A percentile compares a stretch with the other conserved stretches of the same genome.
Conservation (phyloP, 2,113 vertebrate species). For the Sinocyclocheilus grahami region DNA sequence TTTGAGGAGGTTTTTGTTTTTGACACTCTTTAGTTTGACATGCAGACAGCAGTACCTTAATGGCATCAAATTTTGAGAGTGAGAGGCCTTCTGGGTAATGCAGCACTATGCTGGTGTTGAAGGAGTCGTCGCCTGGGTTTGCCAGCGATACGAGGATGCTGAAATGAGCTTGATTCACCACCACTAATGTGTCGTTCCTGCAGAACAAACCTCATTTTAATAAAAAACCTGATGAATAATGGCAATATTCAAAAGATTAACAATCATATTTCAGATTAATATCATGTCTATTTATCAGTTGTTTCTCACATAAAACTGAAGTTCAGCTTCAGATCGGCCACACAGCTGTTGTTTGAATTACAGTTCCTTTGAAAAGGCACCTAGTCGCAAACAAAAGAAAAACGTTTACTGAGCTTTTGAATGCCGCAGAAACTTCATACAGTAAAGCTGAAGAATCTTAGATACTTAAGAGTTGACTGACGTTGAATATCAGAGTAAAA, state of each 20-base stretch:
- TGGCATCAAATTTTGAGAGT: conserved; percentile 64
- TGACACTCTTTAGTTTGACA: not conserved
- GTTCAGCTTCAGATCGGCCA: conserved; percentile 72
- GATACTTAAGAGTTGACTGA: not conserved
- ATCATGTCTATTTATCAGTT: too few relatives aligned
- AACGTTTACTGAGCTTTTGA: not conserved
- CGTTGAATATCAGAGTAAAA: not conserved
- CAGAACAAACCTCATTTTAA: conserved; percentile 20
- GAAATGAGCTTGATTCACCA: conserved; percentile 67
- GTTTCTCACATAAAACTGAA: conserved; percentile 63
- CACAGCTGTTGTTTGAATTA: conserved; percentile 69
- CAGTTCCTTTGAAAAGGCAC: conserved; percentile 79
- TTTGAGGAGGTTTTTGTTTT: not conserved
- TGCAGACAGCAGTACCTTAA: conserved; percentile 52
- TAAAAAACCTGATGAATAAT: not conserved
- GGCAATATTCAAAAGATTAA: not conserved
- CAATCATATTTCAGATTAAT: not conserved
- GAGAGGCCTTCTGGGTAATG: conserved; percentile 71
- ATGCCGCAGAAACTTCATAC: not conserved
- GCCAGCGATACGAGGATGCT: conserved; percentile 59
- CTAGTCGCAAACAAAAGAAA: conserved; percentile 60
- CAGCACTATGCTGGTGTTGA: conserved; percentile 72
- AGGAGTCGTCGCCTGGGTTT: conserved; percentile 74
- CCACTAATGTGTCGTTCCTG: conserved; percentile 65
- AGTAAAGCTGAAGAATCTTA: too few relatives aligned